Percentiles rank a stretch among this genome's conserved stretches.
These are phyloP conservation scores for Protaetia brevitarsis DNA, from an alignment of 1,140 invertebrate genomes.

Conservation along the genomic window DNA sequence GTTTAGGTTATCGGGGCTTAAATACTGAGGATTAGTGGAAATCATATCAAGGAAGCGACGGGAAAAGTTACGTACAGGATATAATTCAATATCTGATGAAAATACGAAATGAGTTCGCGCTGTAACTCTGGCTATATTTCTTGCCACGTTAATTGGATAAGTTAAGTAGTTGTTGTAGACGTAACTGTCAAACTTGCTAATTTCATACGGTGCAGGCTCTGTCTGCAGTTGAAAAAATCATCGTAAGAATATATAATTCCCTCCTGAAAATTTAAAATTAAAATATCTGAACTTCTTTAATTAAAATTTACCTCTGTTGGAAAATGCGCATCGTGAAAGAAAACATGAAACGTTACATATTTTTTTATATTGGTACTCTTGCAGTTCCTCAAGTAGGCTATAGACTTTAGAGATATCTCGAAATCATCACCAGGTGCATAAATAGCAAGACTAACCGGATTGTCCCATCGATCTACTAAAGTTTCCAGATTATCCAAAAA, in stretches of 20 bases:
- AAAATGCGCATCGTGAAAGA: constrained; percentile 51
- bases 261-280: constrained; percentile 48
- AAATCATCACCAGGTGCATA: constrained; percentile 68
- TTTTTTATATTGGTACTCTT: constrained; percentile 52
- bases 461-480: constrained; percentile 47
- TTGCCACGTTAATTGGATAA: constrained; percentile 53
- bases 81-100: constrained; percentile 53
- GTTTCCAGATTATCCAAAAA: constrained; percentile 42
- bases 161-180: constrained; percentile 26
- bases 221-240: constrained; percentile 22
- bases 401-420: too few relatives aligned
- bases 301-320: background rate
- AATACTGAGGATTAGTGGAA: background rate
- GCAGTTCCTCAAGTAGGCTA: constrained; percentile 59
- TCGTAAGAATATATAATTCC: background rate
- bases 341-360: constrained; percentile 64
- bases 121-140: constrained; percentile 45
- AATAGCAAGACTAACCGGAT: constrained; percentile 65
- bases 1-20: background rate
- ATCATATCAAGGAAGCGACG: constrained; percentile 41
- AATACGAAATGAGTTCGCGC: constrained; percentile 51
- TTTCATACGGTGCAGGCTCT: constrained; percentile 9
- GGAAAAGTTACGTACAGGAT: constrained; percentile 43
- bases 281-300: too few relatives aligned
- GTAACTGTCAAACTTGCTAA: constrained; percentile 22